These are phyloP conservation scores for Sarcophaga carnaria DNA, from an alignment of 2,888 invertebrate species.

Conservation along the genomic window DNA sequence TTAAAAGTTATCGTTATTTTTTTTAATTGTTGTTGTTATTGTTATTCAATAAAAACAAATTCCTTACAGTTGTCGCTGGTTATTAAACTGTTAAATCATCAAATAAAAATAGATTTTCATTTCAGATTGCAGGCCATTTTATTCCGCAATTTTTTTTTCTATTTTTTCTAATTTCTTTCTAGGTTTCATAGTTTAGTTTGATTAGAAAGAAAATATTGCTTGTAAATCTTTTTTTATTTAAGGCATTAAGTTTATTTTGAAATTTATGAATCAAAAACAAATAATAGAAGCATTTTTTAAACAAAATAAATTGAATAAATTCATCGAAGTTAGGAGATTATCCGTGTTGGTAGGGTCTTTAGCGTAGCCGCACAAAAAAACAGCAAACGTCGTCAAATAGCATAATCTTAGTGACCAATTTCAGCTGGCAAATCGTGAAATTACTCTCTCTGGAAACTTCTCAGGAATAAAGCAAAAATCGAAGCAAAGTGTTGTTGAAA, in stretches of 20 bases:
- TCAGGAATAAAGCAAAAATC: too few species aligned
- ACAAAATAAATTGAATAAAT: too few species aligned
- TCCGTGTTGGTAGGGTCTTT: too few species aligned
- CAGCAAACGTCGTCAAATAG: too few species aligned
- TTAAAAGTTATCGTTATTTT: slow-evolving; percentile 20
- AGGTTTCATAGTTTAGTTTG: slow-evolving; percentile 32
- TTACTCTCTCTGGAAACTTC: too few species aligned
- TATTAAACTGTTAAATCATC: slow-evolving; percentile 52
- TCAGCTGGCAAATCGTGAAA: too few species aligned
- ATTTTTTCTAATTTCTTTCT: neutral
- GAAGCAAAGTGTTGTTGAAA: too few species aligned
- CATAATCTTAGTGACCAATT: too few species aligned
- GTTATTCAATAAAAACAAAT: slow-evolving; percentile 22
- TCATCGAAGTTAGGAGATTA: too few species aligned
- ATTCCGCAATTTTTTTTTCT: slow-evolving; percentile 3
- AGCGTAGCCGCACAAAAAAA: too few species aligned
- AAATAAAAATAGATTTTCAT: slow-evolving; percentile 60
- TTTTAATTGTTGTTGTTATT: slow-evolving; percentile 23
- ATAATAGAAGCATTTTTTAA: neutral
- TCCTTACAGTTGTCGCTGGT: slow-evolving; percentile 1
- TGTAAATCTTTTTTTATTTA: slow-evolving; percentile 13
- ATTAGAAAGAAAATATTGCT: slow-evolving; percentile 49
- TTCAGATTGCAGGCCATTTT: slow-evolving; percentile 33
- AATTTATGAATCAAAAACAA: slow-evolving; percentile 27
- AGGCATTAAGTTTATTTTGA: slow-evolving; percentile 4